Base-by-base conservation (phyloP, 2,113 vertebrate species). In the Oreocharis arfaki region DNA sequence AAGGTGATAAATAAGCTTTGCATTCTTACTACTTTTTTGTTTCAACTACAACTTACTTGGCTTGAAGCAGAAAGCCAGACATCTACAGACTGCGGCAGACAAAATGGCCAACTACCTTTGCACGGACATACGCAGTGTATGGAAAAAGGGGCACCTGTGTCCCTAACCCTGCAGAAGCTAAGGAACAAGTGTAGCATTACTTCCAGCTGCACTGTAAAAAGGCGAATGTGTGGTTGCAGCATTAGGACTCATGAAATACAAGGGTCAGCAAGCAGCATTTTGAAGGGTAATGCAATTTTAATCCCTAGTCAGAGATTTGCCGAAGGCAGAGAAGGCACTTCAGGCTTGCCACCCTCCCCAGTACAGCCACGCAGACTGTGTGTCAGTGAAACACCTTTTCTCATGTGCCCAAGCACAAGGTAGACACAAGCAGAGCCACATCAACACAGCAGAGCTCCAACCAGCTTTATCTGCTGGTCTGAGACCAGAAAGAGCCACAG, bases 321-420 rank as follows among this genome's bases (percentile, higher is more conserved):
- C 0, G 0, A 74, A 84, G 41, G 76, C n/a, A 77, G 37, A 53
- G 46, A 44, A 69, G 26, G 21, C 0, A 0, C 28, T 77, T 57
- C 1, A 7, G 59, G 28, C 32, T 76, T 60, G 22, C 17, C 37
- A 32, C 6, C 44, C 22, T 41, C 55, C 14, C 22, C 46, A 57
- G 42, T 15, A 69, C 32, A 81, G 61, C n/a, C 64, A 46, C 1
- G 1, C 5, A 53, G 59, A 69, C 1, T 41, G 7, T 7, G 13
- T 9, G n/a, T 18, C 9, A 5, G 8, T 16, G 49, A 84, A 90
- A 11, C 26, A 17, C 44, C n/a, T 49, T 64, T 69, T 41, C 44
- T 65, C 39, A 50, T 0, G 4, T 23, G 42, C 19, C n/a, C 47
- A 41, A 44, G 69, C 24, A 64, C 7, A 60, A 60, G 20, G 9